A percentile compares a stretch with the other conserved stretches of the same genome.
These are phyloP conservation scores for Spinus olivaceus DNA, from an alignment of 2,797 vertebrate genomes.

Conservation along the genomic window DNA sequence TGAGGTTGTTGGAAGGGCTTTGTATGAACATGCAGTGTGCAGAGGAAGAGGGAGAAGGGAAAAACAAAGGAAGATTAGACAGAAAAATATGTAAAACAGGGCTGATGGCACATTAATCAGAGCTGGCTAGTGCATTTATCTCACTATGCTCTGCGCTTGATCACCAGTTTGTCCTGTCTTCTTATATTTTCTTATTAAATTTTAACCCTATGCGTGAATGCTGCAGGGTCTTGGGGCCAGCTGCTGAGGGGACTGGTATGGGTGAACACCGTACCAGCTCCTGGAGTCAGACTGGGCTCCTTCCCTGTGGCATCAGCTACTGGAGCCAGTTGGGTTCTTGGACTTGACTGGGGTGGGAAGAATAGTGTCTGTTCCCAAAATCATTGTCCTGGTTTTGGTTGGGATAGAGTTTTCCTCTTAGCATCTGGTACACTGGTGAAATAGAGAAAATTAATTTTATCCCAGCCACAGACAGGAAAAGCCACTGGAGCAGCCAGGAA, in stretches of 20 bases:
- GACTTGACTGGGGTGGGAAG: background rate
- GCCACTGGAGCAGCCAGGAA: rapidly evolving
- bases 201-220: background rate
- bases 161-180: background rate
- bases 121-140: background rate
- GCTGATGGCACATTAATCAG: background rate
- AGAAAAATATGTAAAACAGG: background rate
- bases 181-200: background rate
- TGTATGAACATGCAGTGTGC: background rate
- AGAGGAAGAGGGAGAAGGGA: background rate
- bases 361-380: background rate
- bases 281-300: background rate
- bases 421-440: too few species aligned
- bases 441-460: background rate
- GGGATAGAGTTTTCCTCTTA: background rate
- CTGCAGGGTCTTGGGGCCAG: background rate
- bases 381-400: background rate
- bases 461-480: background rate
- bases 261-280: background rate
- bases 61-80: background rate
- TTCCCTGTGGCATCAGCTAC: background rate
- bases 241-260: rapidly evolving
- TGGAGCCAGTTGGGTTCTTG: rapidly evolving
- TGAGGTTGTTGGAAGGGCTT: background rate
- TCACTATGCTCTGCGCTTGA: background rate